Evolutionary conservation across 2,113 vertebrate genomes (phyloP).

Genomic region (Motacilla tschutschensis): DNA sequence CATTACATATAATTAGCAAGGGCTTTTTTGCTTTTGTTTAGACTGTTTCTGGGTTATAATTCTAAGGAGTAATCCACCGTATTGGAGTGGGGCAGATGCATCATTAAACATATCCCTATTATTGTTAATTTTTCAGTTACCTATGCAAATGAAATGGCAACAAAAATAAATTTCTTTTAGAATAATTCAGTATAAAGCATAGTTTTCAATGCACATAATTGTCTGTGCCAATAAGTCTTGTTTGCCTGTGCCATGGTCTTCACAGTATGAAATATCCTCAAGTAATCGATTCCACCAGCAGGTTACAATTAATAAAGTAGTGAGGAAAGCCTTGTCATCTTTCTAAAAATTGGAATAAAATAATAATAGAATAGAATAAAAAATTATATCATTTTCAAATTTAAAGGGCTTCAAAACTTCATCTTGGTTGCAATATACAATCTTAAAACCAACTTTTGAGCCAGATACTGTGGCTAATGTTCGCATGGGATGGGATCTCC

Average conservation of each 20-base stretch:
- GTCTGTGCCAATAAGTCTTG: background rate
- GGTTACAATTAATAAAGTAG: background rate
- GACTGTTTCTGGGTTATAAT: background rate
- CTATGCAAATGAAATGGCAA: background rate
- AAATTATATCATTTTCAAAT: background rate
- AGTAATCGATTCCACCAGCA: background rate
- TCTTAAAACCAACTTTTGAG: background rate
- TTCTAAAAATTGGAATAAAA: background rate
- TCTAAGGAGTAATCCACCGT: background rate
- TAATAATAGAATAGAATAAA: background rate
- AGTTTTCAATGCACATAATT: background rate
- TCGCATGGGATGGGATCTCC: accelerated
- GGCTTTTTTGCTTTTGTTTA: background rate
- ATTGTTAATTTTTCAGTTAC: background rate
- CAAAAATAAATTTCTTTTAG: background rate
- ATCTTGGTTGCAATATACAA: background rate
- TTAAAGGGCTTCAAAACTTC: background rate
- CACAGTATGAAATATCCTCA: background rate
- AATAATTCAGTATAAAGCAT: background rate
- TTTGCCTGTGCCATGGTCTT: background rate
- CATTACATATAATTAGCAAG: background rate
- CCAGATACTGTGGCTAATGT: background rate
- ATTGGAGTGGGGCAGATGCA: background rate
- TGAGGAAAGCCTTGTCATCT: background rate
- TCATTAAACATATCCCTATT: background rate